Evolutionary conservation across 2,888 invertebrate species (phyloP).

Genomic region (Heliconius ismenius): DNA sequence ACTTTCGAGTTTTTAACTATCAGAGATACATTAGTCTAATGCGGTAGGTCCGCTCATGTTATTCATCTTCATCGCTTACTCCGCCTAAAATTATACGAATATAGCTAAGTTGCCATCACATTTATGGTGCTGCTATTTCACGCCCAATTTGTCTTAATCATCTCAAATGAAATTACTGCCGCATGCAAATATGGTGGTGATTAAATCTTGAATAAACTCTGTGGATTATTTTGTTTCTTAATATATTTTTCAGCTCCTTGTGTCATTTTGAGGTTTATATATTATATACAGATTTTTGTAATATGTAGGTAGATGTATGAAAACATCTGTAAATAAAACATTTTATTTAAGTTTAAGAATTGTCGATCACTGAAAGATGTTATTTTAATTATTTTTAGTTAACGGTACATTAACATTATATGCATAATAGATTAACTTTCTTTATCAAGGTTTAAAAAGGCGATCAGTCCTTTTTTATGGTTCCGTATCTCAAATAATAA

Average conservation of each 20-base stretch:
- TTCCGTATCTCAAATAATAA: no score
- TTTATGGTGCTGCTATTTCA: conserved; percentile 43
- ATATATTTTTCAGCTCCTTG: not conserved
- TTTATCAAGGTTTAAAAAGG: no score
- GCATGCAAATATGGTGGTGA: conserved; percentile 19
- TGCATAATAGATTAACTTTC: no score
- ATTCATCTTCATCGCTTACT: conserved; percentile 33
- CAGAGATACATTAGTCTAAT: conserved; percentile 32
- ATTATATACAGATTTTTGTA: no score
- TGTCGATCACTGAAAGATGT: no score
- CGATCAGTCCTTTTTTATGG: no score
- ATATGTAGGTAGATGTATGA: no score
- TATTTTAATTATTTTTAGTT: no score
- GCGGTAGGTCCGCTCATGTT: conserved; percentile 19
- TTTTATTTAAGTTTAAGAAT: no score
- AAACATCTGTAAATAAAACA: no score
- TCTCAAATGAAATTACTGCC: conserved; percentile 45
- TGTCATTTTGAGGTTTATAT: not conserved
- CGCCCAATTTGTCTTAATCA: conserved; percentile 57
- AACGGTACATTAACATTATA: no score
- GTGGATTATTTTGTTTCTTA: not conserved
- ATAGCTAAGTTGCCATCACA: conserved; percentile 31
- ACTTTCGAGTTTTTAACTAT: not conserved
- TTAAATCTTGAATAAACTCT: not conserved
- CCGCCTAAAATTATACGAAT: not conserved